phyloP scores from a whole-genome alignment of 2,888 invertebrate species.

The Pilophorus perplexus region DNA sequence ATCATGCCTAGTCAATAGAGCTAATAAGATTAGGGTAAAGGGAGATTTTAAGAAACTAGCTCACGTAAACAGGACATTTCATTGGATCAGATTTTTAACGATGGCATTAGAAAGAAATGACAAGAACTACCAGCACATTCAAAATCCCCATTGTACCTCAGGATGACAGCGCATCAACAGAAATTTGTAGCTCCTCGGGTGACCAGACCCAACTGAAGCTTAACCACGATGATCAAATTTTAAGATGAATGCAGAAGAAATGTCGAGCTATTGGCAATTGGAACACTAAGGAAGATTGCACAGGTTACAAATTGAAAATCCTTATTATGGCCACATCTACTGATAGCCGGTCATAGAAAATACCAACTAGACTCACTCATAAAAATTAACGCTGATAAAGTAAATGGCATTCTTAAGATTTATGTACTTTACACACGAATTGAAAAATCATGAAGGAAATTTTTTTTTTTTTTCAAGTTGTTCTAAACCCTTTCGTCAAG shows the following conservation, averaged over 20 bases:
- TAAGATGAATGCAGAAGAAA: too few species aligned
- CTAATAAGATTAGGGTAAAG: neutral
- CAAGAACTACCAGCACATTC: neutral
- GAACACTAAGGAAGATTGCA: too few species aligned
- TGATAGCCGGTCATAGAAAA: too few species aligned
- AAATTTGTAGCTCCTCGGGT: neutral
- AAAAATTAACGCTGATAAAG: slow-evolving; percentile 9
- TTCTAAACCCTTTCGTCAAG: neutral
- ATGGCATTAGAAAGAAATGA: neutral
- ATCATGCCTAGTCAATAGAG: neutral
- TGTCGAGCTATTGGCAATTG: too few species aligned
- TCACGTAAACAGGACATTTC: neutral
- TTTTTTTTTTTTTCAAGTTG: neutral
- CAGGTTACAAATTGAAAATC: too few species aligned
- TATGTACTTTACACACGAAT: neutral
- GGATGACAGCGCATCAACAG: neutral
- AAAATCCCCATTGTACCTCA: neutral
- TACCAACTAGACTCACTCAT: slow-evolving; percentile 26
- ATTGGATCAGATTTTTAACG: neutral
- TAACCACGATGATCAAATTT: too few species aligned
- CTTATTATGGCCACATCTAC: too few species aligned
- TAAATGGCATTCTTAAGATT: slow-evolving; percentile 10
- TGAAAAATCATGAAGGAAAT: too few species aligned
- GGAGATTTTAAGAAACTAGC: neutral
- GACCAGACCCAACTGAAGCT: too few species aligned